phyloP scores from a whole-genome alignment of 2,113 vertebrate genomes.

The Ceuthmochares aereus region DNA sequence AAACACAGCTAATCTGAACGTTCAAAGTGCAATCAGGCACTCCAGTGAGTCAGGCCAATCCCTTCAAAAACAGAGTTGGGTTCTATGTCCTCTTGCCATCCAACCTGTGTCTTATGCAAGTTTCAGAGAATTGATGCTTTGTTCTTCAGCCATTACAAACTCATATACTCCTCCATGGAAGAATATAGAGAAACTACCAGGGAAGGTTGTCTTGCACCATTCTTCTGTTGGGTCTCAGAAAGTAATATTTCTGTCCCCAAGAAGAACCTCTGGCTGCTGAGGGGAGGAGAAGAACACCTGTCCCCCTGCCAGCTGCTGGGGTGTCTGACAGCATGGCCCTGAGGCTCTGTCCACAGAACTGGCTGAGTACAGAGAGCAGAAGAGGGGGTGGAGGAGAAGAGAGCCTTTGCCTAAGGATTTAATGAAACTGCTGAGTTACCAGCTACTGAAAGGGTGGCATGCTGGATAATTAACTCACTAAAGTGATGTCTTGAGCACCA shows the following conservation, averaged over 20 bases:
- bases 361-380: not conserved
- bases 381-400: too few species aligned
- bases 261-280: not conserved
- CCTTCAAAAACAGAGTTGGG: not conserved
- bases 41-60: too few species aligned
- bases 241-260: too few species aligned
- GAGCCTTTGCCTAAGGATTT: not conserved
- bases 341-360: not conserved
- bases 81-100: accelerated
- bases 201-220: not conserved
- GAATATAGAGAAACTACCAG: not conserved
- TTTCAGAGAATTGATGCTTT: not conserved
- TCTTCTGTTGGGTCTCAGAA: not conserved
- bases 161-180: accelerated
- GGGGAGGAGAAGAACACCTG: not conserved
- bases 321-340: accelerated
- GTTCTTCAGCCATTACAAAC: not conserved
- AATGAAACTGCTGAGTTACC: not conserved
- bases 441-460: not conserved
- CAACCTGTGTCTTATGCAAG: not conserved
- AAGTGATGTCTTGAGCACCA: not conserved
- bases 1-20: not conserved
- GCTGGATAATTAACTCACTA: not conserved
- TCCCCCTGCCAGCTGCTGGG: not conserved
- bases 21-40: accelerated